phyloP scores from a whole-genome alignment of 2,797 vertebrate species.

The Sparus aurata region DNA sequence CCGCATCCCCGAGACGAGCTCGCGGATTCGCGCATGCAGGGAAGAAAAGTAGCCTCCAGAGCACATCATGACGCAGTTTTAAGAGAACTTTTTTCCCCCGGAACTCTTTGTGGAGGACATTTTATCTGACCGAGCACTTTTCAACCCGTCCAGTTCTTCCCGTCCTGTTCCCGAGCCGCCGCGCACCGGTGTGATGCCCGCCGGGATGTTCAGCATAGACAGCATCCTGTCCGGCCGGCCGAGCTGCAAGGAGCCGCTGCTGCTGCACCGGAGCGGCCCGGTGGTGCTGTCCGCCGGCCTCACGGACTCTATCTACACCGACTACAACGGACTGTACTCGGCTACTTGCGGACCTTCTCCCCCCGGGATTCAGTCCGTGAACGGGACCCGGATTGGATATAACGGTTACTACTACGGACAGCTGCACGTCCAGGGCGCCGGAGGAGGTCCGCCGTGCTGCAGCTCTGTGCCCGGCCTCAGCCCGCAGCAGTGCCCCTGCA shows the following conservation, averaged over 20 bases:
- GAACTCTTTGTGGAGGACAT: slow-evolving; percentile 23
- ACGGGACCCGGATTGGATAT: slow-evolving; percentile 91
- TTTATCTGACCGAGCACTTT: slow-evolving; percentile 1
- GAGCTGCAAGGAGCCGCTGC: slow-evolving; percentile 94
- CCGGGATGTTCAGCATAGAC: slow-evolving; percentile 99
- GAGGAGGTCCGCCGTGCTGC: slow-evolving; percentile 93
- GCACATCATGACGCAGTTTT: slow-evolving; percentile 75
- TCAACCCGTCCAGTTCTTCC: not conserved
- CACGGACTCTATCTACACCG: slow-evolving; percentile 91
- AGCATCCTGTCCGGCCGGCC: slow-evolving; percentile 96
- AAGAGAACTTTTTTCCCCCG: slow-evolving; percentile 34
- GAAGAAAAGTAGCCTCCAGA: slow-evolving; percentile 17
- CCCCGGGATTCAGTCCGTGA: slow-evolving; percentile 86
- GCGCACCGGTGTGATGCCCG: slow-evolving; percentile 89
- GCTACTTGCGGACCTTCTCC: slow-evolving; percentile 87
- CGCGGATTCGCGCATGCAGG: slow-evolving; percentile 34
- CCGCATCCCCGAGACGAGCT: slow-evolving; percentile 19
- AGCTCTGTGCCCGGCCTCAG: slow-evolving; percentile 90
- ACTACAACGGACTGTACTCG: slow-evolving; percentile 94
- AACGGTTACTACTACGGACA: slow-evolving; percentile 97
- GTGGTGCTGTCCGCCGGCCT: slow-evolving; percentile 90
- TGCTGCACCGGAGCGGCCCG: slow-evolving; percentile 90
- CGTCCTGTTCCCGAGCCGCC: not conserved
- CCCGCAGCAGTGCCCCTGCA: slow-evolving; percentile 94
- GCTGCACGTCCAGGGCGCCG: slow-evolving; percentile 92